Conservation (phyloP, 2,113 vertebrate genomes). For the Archocentrus centrarchus region DNA sequence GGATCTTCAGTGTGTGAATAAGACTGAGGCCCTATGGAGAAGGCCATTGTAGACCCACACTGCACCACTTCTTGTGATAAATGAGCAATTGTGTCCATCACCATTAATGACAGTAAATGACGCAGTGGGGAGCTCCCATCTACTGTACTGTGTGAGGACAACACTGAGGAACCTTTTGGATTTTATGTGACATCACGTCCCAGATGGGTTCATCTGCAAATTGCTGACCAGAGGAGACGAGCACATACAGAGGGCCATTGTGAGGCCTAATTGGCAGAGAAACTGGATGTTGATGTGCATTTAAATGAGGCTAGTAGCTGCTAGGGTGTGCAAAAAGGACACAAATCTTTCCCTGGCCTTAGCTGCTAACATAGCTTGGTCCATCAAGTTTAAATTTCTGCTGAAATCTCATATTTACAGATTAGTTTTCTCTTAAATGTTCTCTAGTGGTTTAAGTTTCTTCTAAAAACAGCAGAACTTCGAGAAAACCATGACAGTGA, state of each 20-base stretch:
- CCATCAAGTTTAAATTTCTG: neutral
- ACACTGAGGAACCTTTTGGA: constrained; percentile 38
- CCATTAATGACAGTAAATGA: constrained; percentile 64
- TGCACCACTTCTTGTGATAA: constrained; percentile 64
- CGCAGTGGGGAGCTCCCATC: constrained; percentile 45
- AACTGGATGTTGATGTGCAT: neutral
- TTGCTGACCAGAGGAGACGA: constrained; percentile 15
- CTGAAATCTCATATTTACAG: neutral
- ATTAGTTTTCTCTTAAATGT: neutral
- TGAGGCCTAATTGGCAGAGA: constrained; percentile 7
- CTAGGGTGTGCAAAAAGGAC: neutral
- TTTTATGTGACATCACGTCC: constrained; percentile 48
- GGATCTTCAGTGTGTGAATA: constrained; percentile 60
- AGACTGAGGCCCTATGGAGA: constrained; percentile 49
- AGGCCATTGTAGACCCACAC: constrained; percentile 40
- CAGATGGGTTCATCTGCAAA: constrained; percentile 40
- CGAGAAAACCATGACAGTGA: neutral
- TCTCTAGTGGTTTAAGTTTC: neutral
- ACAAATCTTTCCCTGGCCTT: neutral
- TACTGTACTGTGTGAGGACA: constrained; percentile 37
- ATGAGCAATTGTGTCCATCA: constrained; percentile 69
- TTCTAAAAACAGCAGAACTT: neutral
- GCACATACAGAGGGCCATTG: constrained; percentile 47
- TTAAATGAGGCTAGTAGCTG: neutral
- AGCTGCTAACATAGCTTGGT: neutral